These are phyloP conservation scores for Lycopodina hypogea DNA, from an alignment of 37 sponge, comb jelly and placozoan genomes.

Conservation along the genomic window DNA sequence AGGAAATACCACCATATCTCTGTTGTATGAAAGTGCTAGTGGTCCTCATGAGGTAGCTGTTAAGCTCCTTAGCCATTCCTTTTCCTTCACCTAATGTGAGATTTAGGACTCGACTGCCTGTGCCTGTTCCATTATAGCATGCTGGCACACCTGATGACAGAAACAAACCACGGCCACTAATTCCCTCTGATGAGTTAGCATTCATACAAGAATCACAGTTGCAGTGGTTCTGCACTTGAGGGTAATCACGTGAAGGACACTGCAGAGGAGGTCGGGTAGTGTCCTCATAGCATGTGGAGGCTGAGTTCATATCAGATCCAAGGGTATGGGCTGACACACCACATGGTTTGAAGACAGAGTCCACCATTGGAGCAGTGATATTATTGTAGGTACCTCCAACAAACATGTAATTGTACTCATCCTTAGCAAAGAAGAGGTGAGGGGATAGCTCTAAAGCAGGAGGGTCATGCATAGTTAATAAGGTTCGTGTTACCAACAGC, in stretches of 20 bases:
- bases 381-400: conserved; percentile 31
- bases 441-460: conserved; percentile 52
- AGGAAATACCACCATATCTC: conserved; percentile 69
- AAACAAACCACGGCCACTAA: neutral
- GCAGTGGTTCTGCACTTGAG: neutral
- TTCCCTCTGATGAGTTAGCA: neutral
- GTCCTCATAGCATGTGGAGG: conserved; percentile 3
- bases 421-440: conserved; percentile 28
- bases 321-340: conserved; percentile 39
- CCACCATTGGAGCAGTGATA: conserved; percentile 8
- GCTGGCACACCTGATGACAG: neutral
- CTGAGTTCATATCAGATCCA: neutral
- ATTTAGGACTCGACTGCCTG: conserved; percentile 22
- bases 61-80: neutral
- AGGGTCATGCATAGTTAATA: conserved; percentile 42
- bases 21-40: conserved; percentile 35
- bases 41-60: conserved; percentile 37
- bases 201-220: neutral
- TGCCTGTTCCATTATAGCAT: conserved; percentile 22
- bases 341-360: conserved; percentile 52
- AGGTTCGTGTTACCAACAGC: conserved; percentile 23
- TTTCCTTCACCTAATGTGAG: neutral
- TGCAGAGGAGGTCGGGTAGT: neutral
- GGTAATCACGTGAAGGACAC: neutral
- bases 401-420: conserved; percentile 57